Evolutionary conservation across 2,113 vertebrate species (phyloP).

Genomic region (Montifringilla adamsi): DNA sequence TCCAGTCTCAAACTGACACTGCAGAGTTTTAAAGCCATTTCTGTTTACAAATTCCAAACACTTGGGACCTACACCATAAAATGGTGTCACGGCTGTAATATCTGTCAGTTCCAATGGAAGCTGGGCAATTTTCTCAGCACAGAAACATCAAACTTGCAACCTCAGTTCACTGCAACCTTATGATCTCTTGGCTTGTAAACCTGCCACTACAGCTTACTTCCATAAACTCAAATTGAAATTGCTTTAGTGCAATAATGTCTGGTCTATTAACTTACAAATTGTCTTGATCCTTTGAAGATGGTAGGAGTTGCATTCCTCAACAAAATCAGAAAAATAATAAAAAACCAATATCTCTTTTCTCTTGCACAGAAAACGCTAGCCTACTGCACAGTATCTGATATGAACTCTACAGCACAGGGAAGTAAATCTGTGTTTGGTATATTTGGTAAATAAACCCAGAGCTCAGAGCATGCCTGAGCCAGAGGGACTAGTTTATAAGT

Average conservation of each 20-base stretch:
- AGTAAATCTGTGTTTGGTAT: not conserved
- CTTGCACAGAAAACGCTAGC: not conserved
- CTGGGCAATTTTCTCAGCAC: slow-evolving; percentile 22
- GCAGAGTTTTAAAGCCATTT: not conserved
- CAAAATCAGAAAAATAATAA: not conserved
- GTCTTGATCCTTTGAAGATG: slow-evolving; percentile 37
- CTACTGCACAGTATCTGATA: not conserved
- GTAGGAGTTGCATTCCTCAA: not conserved
- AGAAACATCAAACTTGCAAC: not conserved
- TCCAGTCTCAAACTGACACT: not conserved
- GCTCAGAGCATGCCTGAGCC: not conserved
- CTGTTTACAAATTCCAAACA: not conserved
- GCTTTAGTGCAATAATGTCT: slow-evolving; percentile 27
- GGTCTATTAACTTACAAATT: slow-evolving; percentile 59
- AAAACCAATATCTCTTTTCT: not conserved
- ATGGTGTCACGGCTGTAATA: not conserved
- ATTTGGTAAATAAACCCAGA: not conserved
- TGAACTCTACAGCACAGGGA: not conserved
- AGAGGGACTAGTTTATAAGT: not conserved
- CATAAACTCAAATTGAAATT: slow-evolving; percentile 51
- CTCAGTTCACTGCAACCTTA: slow-evolving; percentile 29
- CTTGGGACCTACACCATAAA: not conserved
- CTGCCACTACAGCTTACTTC: slow-evolving; percentile 29
- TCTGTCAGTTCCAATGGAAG: not conserved
- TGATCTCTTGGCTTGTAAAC: slow-evolving; percentile 56